phyloP scores from a whole-genome alignment of 2,113 vertebrate genomes.

The Etheostoma cragini region DNA sequence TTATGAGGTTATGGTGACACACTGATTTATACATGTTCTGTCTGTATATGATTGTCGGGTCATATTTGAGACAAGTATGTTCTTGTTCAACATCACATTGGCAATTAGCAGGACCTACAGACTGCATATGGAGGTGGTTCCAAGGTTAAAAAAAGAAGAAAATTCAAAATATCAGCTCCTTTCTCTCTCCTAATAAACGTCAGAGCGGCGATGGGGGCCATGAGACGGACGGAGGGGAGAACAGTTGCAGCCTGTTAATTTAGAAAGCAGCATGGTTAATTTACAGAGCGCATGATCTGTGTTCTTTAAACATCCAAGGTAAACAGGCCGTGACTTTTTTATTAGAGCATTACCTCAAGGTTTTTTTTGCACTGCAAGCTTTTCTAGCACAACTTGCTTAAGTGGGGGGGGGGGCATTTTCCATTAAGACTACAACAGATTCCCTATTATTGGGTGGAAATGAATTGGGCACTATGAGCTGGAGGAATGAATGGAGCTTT shows the following conservation, averaged over 20 bases:
- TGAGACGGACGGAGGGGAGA: constrained; percentile 32
- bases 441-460: constrained; percentile 70
- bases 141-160: constrained; percentile 49
- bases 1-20: no score
- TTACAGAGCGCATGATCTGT: constrained; percentile 60
- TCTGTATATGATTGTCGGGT: constrained; percentile 4
- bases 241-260: constrained; percentile 69
- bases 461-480: constrained; percentile 64
- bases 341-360: constrained; percentile 59
- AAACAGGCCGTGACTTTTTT: constrained; percentile 64
- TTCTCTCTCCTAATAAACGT: constrained; percentile 66
- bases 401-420: not conserved
- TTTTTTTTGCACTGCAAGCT: constrained; percentile 11
- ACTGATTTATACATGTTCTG: not conserved
- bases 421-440: constrained; percentile 68
- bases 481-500: constrained; percentile 72
- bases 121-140: constrained; percentile 52
- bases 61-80: constrained; percentile 19
- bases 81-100: constrained; percentile 25
- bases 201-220: constrained; percentile 33
- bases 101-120: constrained; percentile 27
- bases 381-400: constrained; percentile 18
- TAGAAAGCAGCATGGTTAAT: constrained; percentile 47
- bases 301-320: constrained; percentile 68
- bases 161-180: constrained; percentile 58